Conservation (phyloP, 2,888 invertebrate species). For the Stenoptilia bipunctidactyla region DNA sequence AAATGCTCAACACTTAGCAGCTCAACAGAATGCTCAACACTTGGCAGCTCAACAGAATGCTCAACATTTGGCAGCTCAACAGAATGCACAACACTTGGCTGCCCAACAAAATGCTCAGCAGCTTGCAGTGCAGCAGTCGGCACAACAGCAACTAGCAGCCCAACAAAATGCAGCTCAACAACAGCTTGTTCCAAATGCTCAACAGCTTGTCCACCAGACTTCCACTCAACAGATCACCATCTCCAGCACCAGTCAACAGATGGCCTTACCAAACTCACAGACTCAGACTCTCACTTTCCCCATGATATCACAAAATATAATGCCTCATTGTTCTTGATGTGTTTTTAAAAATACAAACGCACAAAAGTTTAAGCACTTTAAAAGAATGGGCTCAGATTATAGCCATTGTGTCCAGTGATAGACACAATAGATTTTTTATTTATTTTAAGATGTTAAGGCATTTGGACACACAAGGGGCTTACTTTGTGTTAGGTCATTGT, state of each 20-base stretch:
- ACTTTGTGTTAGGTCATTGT: too few species aligned
- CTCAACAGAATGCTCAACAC: conserved; percentile 32
- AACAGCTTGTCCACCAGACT: conserved; percentile 56
- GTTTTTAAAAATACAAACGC: too few species aligned
- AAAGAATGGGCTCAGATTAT: too few species aligned
- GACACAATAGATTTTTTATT: too few species aligned
- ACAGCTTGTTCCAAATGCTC: conserved; percentile 22
- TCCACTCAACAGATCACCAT: conserved; percentile 62
- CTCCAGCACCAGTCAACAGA: conserved; percentile 59
- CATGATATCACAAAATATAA: conserved; percentile 61
- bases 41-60: conserved; percentile 28
- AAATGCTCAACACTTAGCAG: conserved; percentile 33
- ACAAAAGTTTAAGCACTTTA: too few species aligned
- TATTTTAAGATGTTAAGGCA: too few species aligned
- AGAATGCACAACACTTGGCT: conserved; percentile 43
- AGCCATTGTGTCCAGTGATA: too few species aligned
- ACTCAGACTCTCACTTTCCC: conserved; percentile 59
- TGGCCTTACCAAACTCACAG: conserved; percentile 57
- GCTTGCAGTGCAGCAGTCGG: conserved; percentile 38
- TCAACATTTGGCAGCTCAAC: conserved; percentile 39
- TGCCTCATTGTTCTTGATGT: conserved; percentile 39
- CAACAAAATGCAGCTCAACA: conserved; percentile 58
- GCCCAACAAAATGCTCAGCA: conserved; percentile 42
- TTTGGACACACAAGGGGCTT: too few species aligned
- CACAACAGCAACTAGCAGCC: conserved; percentile 48